Conservation (phyloP, 2,113 vertebrate genomes). For the Lasiurus cinereus region DNA sequence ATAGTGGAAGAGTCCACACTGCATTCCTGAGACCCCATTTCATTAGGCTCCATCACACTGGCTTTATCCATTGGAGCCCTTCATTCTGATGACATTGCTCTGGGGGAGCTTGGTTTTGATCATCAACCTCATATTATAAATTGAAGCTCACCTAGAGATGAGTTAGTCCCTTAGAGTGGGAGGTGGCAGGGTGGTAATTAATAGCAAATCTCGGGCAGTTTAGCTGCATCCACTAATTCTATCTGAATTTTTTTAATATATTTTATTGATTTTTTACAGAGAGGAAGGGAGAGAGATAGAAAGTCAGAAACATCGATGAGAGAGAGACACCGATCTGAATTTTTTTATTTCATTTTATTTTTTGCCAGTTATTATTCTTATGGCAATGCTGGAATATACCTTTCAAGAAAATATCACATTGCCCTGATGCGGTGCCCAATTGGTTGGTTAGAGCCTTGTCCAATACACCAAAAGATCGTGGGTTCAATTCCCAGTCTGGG, state of each 20-base stretch:
- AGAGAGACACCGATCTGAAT: too few relatives aligned
- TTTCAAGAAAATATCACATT: conserved; percentile 46
- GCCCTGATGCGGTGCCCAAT: too few relatives aligned
- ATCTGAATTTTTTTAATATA: not conserved
- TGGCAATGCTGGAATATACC: not conserved
- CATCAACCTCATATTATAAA: conserved; percentile 5
- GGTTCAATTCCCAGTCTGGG: not conserved
- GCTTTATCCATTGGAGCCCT: not conserved
- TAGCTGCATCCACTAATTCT: not conserved
- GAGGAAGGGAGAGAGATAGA: too few relatives aligned
- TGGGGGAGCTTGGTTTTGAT: not conserved
- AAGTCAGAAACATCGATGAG: too few relatives aligned
- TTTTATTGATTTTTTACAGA: too few relatives aligned
- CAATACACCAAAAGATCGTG: not conserved
- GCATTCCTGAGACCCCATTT: conserved; percentile 18
- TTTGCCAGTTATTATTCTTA: conserved; percentile 11
- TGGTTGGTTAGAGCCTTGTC: not conserved
- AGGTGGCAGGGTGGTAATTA: not conserved
- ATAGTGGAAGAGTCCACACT: not conserved
- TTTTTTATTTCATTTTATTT: not conserved
- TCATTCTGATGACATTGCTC: not conserved
- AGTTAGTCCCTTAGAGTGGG: not conserved
- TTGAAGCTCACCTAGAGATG: conserved; percentile 52
- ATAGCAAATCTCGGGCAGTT: not conserved
- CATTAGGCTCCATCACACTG: not conserved